Conservation (phyloP, 2,888 invertebrate species). For the Balanococcus diminutus region DNA sequence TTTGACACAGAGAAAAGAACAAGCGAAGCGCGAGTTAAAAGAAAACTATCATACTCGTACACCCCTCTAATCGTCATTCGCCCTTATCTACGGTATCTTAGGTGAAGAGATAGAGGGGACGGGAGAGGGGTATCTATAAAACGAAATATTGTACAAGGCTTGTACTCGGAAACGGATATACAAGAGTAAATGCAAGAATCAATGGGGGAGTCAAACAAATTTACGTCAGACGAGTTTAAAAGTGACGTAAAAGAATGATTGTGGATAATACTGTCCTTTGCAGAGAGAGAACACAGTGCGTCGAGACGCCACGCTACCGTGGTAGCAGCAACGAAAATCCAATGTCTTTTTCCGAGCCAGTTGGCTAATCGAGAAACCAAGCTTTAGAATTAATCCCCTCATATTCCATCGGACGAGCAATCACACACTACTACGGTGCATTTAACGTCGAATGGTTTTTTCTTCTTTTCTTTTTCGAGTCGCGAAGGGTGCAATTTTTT, state of each 20-base stretch:
- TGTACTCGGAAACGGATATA: slow-evolving; percentile 37
- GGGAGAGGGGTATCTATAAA: background rate
- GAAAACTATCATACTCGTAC: background rate
- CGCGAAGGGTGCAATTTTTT: background rate
- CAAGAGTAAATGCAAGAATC: slow-evolving; percentile 25
- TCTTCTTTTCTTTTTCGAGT: background rate
- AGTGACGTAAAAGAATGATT: slow-evolving; percentile 53
- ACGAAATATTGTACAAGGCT: background rate
- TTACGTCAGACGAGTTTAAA: slow-evolving; percentile 49
- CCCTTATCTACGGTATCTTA: background rate
- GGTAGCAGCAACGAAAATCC: slow-evolving; percentile 59
- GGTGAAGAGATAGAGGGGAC: background rate
- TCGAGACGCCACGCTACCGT: background rate
- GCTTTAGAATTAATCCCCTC: slow-evolving; percentile 47
- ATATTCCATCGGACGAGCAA: background rate
- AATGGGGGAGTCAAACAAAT: slow-evolving; percentile 34
- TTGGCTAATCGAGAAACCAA: slow-evolving; percentile 63
- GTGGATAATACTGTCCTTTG: slow-evolving; percentile 53
- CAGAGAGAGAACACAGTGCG: background rate
- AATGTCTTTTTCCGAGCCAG: slow-evolving; percentile 69
- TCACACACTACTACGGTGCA: slow-evolving; percentile 19
- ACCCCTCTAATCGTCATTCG: background rate
- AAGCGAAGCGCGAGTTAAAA: slow-evolving; percentile 37
- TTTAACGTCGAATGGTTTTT: background rate
- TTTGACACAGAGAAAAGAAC: slow-evolving; percentile 37